These are phyloP conservation scores for Strix occidentalis DNA, from an alignment of 2,797 vertebrate species.

Conservation along the genomic window DNA sequence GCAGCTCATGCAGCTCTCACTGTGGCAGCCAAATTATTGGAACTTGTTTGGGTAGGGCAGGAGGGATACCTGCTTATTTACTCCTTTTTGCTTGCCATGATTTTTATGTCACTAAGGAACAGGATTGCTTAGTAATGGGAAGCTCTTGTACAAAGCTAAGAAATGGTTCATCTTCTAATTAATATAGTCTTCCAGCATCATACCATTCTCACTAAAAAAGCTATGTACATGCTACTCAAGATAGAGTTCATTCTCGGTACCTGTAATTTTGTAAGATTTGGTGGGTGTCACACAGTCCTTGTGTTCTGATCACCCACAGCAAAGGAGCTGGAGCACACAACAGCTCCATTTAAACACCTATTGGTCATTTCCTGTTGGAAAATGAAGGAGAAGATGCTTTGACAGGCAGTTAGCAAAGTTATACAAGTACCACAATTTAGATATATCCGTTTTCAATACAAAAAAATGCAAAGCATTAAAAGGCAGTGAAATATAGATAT, in stretches of 20 bases:
- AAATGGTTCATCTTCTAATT: neutral
- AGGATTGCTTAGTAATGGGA: neutral
- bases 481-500: neutral
- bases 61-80: neutral
- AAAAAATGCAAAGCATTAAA: neutral
- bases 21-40: neutral
- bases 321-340: neutral
- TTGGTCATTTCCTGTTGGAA: neutral
- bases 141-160: neutral
- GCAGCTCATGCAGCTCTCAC: neutral
- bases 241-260: neutral
- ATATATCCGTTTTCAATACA: neutral
- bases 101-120: neutral
- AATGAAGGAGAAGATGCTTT: neutral
- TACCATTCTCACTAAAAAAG: neutral
- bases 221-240: neutral
- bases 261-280: neutral
- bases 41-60: fast-evolving
- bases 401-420: neutral
- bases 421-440: neutral
- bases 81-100: neutral
- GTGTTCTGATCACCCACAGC: neutral
- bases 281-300: neutral
- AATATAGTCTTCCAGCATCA: neutral
- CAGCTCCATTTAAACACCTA: neutral